Evolutionary conservation across 2,113 vertebrate genomes (phyloP).

Genomic region (Fulmarus glacialis): DNA sequence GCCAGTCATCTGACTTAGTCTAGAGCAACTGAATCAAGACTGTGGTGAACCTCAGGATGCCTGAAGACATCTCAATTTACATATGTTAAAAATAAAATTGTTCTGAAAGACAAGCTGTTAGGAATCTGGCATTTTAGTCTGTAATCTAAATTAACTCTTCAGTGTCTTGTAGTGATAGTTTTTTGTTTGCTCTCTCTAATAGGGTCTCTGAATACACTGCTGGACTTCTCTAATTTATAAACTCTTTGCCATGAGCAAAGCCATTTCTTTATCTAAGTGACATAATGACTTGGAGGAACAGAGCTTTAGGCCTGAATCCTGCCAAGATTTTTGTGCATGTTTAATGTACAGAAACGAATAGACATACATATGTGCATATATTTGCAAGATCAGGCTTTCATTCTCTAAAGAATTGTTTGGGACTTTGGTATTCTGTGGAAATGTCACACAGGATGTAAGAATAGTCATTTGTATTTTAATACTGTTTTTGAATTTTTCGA

Average conservation of each 20-base stretch:
- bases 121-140: not conserved
- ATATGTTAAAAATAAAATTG: not conserved
- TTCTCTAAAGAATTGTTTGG: not conserved
- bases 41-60: not conserved
- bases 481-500: not conserved
- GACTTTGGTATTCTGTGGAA: not conserved
- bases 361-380: not conserved
- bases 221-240: not conserved
- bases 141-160: not conserved
- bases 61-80: not conserved
- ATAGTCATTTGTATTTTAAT: not conserved
- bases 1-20: not conserved
- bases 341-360: not conserved
- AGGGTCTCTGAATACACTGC: not conserved
- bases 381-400: not conserved
- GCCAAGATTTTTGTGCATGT: not conserved
- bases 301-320: not conserved
- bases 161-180: not conserved
- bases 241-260: rapidly evolving
- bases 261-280: not conserved
- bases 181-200: not conserved
- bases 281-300: not conserved
- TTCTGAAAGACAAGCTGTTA: not conserved
- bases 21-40: not conserved
- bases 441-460: not conserved